phyloP scores from a whole-genome alignment of 2,797 vertebrate species.

The Spinus pinus region DNA sequence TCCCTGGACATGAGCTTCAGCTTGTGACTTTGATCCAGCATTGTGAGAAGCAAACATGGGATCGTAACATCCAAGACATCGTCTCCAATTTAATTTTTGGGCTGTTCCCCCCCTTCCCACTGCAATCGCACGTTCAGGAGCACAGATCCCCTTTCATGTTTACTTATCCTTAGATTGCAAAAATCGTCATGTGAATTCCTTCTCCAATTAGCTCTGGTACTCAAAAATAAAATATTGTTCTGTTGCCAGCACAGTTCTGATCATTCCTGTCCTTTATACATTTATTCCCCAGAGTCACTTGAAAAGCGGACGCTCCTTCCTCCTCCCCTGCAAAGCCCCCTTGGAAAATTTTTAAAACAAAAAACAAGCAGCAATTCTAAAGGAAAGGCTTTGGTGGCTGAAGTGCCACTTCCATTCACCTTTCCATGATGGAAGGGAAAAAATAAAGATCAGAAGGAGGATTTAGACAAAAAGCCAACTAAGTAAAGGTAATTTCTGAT shows the following conservation, averaged over 20 bases:
- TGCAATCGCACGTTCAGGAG: neutral
- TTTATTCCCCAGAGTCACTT: constrained; percentile 50
- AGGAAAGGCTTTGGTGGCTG: constrained; percentile 28
- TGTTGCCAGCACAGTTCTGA: constrained; percentile 10
- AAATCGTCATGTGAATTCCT: constrained; percentile 41
- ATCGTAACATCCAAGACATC: neutral
- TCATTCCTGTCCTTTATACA: constrained; percentile 43
- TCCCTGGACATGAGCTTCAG: neutral
- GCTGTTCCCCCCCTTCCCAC: neutral
- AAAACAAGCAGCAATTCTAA: neutral
- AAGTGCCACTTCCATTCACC: constrained; percentile 53
- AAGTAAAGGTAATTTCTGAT: constrained; percentile 42
- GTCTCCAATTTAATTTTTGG: neutral
- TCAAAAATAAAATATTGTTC: constrained; percentile 38
- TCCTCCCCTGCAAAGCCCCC: constrained; percentile 30
- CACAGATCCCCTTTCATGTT: constrained; percentile 37
- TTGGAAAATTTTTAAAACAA: constrained; percentile 12
- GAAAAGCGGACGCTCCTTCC: neutral
- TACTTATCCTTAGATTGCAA: constrained; percentile 49
- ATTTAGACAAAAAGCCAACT: constrained; percentile 50
- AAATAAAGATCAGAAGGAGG: constrained; percentile 54
- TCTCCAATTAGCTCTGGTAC: constrained; percentile 54
- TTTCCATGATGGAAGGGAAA: neutral
- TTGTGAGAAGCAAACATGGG: neutral
- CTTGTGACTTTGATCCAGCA: neutral